These are phyloP conservation scores for Hybos culiciformis DNA, from an alignment of 2,888 invertebrate species.

Conservation along the genomic window DNA sequence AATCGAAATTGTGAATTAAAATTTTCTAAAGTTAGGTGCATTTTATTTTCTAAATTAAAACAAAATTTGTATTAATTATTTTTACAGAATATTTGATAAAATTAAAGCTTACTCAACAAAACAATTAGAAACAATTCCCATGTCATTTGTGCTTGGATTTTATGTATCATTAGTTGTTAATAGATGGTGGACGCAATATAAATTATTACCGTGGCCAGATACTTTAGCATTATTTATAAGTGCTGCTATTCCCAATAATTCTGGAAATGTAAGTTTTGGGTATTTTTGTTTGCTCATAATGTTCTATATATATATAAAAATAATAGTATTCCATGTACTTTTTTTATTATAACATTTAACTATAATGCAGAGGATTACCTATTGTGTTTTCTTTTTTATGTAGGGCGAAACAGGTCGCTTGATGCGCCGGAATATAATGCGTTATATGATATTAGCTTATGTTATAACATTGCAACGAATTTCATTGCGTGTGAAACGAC, in stretches of 20 bases:
- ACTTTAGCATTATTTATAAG: conserved; percentile 82
- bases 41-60: neutral
- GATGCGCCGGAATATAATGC: conserved; percentile 79
- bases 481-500: conserved; percentile 70
- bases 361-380: too few relatives aligned
- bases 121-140: conserved; percentile 80
- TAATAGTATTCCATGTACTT: too few relatives aligned
- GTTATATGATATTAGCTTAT: conserved; percentile 77
- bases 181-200: conserved; percentile 94
- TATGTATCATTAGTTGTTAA: conserved; percentile 85
- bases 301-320: neutral
- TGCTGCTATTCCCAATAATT: conserved; percentile 81
- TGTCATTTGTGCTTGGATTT: conserved; percentile 92
- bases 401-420: conserved; percentile 79
- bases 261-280: conserved; percentile 36
- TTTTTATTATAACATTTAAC: too few relatives aligned
- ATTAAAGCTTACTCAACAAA: conserved; percentile 75
- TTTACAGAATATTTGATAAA: conserved; percentile 72
- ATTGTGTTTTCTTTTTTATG: too few relatives aligned
- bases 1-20: conserved; percentile 1
- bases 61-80: neutral
- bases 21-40: neutral
- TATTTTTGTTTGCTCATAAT: neutral
- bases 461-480: conserved; percentile 80
- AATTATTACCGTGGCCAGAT: conserved; percentile 86